Percentiles rank a stretch among this genome's conserved stretches.
Evolutionary conservation across 2,113 vertebrate species (phyloP).

Genomic region (Hippocampus zosterae): DNA sequence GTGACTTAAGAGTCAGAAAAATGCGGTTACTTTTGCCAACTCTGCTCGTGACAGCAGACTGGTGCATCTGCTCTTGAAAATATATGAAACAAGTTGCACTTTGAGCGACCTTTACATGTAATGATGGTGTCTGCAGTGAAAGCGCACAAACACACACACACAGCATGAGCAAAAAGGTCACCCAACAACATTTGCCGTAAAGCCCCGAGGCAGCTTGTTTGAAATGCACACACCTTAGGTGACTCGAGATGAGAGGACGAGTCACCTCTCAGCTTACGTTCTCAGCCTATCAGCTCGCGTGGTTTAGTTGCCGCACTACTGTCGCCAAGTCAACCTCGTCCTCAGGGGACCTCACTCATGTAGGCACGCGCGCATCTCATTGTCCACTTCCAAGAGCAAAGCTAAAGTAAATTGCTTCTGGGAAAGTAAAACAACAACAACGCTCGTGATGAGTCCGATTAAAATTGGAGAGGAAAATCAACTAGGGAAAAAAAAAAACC

Average conservation of each 20-base stretch:
- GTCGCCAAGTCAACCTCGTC: constrained; percentile 24
- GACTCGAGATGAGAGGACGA: constrained; percentile 19
- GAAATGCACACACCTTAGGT: constrained; percentile 8
- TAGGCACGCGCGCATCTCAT: neutral
- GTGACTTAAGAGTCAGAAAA: too few relatives aligned
- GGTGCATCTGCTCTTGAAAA: neutral
- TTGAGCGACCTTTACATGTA: neutral
- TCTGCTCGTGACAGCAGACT: neutral
- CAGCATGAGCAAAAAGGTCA: constrained; percentile 4
- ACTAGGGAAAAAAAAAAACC: neutral
- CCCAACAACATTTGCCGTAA: constrained; percentile 3
- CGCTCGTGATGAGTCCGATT: neutral
- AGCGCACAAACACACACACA: neutral
- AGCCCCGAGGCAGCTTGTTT: constrained; percentile 2
- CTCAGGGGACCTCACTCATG: constrained; percentile 18
- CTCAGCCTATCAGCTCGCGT: constrained; percentile 26
- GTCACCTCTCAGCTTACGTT: constrained; percentile 10
- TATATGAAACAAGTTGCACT: neutral
- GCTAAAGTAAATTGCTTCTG: neutral
- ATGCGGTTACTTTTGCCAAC: neutral
- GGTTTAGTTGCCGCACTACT: constrained; percentile 40
- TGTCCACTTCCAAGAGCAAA: neutral
- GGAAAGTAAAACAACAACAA: neutral
- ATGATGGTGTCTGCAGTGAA: neutral
- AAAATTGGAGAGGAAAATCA: neutral